phyloP scores from a whole-genome alignment of 1,140 invertebrate genomes.

The Drosophila oshimai region DNA sequence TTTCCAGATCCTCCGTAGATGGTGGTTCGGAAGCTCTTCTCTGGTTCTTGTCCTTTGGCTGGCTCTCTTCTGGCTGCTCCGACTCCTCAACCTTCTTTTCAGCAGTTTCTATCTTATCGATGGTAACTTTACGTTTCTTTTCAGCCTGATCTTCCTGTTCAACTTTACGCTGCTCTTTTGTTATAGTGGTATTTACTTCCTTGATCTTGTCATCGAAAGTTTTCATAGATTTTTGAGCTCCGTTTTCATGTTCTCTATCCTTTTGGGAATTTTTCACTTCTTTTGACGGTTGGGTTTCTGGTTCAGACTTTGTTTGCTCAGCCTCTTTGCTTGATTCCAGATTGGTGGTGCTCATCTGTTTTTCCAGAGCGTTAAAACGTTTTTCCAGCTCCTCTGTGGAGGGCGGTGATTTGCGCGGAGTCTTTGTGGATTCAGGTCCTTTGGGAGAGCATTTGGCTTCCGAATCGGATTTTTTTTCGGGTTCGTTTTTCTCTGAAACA shows the following conservation, averaged over 20 bases:
- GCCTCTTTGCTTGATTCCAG: conserved; percentile 11
- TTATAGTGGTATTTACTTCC: conserved; percentile 16
- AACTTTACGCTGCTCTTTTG: not conserved
- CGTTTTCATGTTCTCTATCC: no score
- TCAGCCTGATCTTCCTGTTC: not conserved
- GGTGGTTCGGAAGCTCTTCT: conserved; percentile 72
- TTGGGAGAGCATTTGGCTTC: not conserved
- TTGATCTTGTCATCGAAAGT: conserved; percentile 46
- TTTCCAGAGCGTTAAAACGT: conserved; percentile 72
- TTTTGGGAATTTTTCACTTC: conserved; percentile 6
- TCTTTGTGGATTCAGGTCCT: not conserved
- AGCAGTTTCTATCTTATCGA: not conserved
- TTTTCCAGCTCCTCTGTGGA: conserved; percentile 76
- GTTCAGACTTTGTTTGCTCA: not conserved
- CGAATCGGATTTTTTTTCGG: not conserved
- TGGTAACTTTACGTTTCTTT: not conserved
- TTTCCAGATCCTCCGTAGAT: conserved; percentile 75
- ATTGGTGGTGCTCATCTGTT: conserved; percentile 52
- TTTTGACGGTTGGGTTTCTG: not conserved
- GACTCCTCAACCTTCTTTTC: not conserved
- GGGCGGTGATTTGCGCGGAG: conserved; percentile 53
- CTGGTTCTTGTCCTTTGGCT: conserved; percentile 20
- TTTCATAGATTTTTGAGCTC: conserved; percentile 15
- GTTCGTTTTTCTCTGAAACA: not conserved
- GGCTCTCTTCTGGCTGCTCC: not conserved